Base-by-base conservation (phyloP, 2,888 invertebrate species). In the Lampropteryx suffumata region DNA sequence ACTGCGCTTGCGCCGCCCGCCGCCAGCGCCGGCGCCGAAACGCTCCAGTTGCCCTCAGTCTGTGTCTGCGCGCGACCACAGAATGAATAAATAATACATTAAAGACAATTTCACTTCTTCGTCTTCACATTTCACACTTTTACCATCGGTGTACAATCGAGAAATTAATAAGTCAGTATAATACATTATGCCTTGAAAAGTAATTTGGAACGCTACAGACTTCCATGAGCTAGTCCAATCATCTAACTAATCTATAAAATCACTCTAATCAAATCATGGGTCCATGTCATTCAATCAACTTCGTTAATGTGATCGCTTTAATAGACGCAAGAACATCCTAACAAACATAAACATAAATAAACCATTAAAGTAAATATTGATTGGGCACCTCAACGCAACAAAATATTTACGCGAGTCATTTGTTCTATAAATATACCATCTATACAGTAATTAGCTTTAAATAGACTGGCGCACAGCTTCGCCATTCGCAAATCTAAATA, bases 31-130 rank as follows among this genome's bases (percentile, higher is more conserved):
- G 85, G 85, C 86, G 86, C 85, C 87, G 79, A 60, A 70, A 82
- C 84, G 88, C 87, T 88, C 87, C 82, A 87, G 77, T 87, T 86
- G 76, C 64, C 64, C 26, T 51, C 68, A 24, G 50, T 52, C 54
- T 56, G 43, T 47, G 39, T 33, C 50, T 50, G 53, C 28, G 2
- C 21, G 8, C 11, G 29, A 35, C 33, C 24, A 26, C 29, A 12
- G 1, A 45, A 13, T 33, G 39, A 27, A 28, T 32, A 27, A 27
- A 21, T 46, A 14, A 34, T 34, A 21, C 21, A 4, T 27, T 21
- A 14, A 30, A 30, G 12, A 21, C 17, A 28, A 14, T 30, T 36
- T 26, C 14, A 37, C 17, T 17, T 3, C 32, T 14, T 6, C 24
- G 14, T 29, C 13, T 12, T 28, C 28, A 30, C 3, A 24, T 29